Base-by-base conservation (phyloP, 1,140 invertebrate genomes). In the Drepana arcuata region DNA sequence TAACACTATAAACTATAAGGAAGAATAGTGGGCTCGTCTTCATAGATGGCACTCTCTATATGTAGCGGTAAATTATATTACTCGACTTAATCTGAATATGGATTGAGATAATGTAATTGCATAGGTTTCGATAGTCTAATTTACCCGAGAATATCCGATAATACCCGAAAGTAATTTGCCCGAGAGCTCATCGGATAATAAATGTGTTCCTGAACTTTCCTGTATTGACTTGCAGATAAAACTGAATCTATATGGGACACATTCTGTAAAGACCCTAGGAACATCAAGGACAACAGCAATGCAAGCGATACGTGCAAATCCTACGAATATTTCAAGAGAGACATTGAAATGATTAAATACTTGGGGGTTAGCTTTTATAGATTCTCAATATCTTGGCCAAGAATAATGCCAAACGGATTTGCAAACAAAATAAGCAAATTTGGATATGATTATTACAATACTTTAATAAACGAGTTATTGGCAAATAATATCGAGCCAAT, bases 351-450 rank as follows among this genome's bases (percentile, higher is more conserved):
- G 44, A 21, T 47, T 0, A 41, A 36, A 16, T 60, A 82, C 16
- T 55, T 87, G n/a, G 83, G 84, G 3, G 83, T 77, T 1, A 55
- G 84, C 16, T 74, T 78, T 35, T 89, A 88, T 49, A 72, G 88
- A 29, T 89, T 90, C 53, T 90, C 89, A 1, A 73, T 90, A 41
- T 85, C 85, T 2, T 89, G 88, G 88, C 30, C 87, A 0, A 63
- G 88, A 37, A 64, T 90, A n/a, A 53, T 89, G 9, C 87, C 88
- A 0, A 80, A 60, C 16, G 86, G 88, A 2, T 80, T 71, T 14
- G 45, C 66, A 0, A 69, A 84, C 34, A 54, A 73, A 38, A 65
- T 88, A 1, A 90, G 86, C 46, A 27, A 78, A 41, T 63, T 67
- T 18, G 88, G 88, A 9, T 16, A 85, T 1, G 45, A 71, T 4